Percentiles rank a stretch among this genome's conserved stretches.
These are phyloP conservation scores for Microtus californicus DNA, from an alignment of 2,797 vertebrate species.

Conservation along the genomic window DNA sequence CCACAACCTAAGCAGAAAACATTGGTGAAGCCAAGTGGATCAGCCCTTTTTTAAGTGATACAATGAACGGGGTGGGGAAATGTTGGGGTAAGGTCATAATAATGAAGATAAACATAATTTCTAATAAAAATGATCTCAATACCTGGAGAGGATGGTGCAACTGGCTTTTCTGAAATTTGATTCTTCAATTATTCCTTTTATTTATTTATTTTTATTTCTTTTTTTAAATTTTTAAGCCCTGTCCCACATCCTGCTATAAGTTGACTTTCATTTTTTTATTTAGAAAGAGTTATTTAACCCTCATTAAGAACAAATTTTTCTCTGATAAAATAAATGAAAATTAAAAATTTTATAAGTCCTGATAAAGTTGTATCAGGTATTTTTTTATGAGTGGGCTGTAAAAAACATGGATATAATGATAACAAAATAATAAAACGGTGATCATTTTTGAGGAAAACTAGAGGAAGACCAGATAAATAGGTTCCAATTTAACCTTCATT, in stretches of 20 bases:
- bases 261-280: constrained; percentile 56
- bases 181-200: background rate
- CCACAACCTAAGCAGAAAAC: background rate
- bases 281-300: constrained; percentile 12
- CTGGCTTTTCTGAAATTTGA: background rate
- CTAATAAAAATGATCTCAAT: constrained; percentile 21
- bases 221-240: background rate
- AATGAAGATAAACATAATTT: constrained; percentile 2
- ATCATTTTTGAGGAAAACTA: background rate
- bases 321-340: constrained; percentile 33
- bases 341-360: constrained; percentile 34
- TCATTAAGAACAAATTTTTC: constrained; percentile 8
- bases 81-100: constrained; percentile 20
- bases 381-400: constrained; percentile 42
- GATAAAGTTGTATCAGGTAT: constrained; percentile 39
- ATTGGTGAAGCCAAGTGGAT: background rate
- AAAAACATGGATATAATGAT: constrained; percentile 16
- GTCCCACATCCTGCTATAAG: background rate
- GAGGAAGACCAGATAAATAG: background rate
- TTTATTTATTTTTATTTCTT: too few species aligned
- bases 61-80: constrained; percentile 23
- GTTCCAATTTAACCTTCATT: background rate
- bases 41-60: background rate
- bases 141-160: background rate
- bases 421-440: constrained; percentile 36